These are phyloP conservation scores for Pachyrhynchus sulphureomaculatus DNA, from an alignment of 1,140 invertebrate genomes.

Conservation along the genomic window DNA sequence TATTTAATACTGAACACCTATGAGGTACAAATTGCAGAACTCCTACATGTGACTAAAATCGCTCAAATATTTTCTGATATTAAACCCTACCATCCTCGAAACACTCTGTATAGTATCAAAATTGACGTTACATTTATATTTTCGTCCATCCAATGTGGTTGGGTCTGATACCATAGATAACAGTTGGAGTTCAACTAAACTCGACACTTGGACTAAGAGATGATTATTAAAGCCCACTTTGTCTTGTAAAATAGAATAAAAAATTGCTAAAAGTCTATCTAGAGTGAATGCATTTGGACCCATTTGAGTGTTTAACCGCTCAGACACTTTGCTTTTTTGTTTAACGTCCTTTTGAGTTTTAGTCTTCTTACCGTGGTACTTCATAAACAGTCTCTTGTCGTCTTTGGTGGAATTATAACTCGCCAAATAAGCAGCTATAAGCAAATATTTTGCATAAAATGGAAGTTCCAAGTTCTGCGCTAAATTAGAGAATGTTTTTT, in stretches of 20 bases:
- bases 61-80: slow-evolving; percentile 73
- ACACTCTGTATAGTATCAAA: slow-evolving; percentile 69
- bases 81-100: slow-evolving; percentile 70
- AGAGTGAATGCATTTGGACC: slow-evolving; percentile 82
- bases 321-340: slow-evolving; percentile 56
- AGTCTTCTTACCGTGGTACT: slow-evolving; percentile 66
- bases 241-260: slow-evolving; percentile 86
- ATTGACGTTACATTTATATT: slow-evolving; percentile 73
- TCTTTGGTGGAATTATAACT: slow-evolving; percentile 87
- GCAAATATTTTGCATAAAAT: slow-evolving; percentile 83
- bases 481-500: slow-evolving; percentile 44
- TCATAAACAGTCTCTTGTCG: slow-evolving; percentile 80
- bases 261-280: slow-evolving; percentile 85
- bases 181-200: slow-evolving; percentile 70
- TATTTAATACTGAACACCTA: too few relatives aligned
- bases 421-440: slow-evolving; percentile 87
- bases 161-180: slow-evolving; percentile 63
- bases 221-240: slow-evolving; percentile 82
- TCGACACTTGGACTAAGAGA: slow-evolving; percentile 76
- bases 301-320: slow-evolving; percentile 59
- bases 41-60: slow-evolving; percentile 59
- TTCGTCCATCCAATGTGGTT: slow-evolving; percentile 64
- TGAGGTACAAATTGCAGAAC: too few relatives aligned
- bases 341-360: slow-evolving; percentile 59
- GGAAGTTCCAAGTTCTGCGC: slow-evolving; percentile 79